Percentiles rank a stretch among this genome's conserved stretches.
These are phyloP conservation scores for Anguilla megastoma DNA, from an alignment of 2,797 vertebrate species.

Conservation along the genomic window DNA sequence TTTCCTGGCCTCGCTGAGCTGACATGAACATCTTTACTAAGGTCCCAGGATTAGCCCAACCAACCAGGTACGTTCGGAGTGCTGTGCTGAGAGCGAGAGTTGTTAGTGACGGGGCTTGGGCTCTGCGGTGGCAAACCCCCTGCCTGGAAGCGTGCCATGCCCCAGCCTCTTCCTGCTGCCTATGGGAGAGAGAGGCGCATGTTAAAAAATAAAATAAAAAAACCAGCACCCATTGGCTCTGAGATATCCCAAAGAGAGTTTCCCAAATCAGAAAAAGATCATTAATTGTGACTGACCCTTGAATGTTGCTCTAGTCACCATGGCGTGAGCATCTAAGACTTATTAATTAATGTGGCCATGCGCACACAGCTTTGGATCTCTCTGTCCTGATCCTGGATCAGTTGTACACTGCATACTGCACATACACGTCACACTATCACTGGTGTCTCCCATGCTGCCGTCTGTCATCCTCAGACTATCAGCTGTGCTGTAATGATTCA, in stretches of 20 bases:
- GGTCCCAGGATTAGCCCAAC: conserved; percentile 74
- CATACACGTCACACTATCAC: background rate
- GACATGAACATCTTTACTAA: conserved; percentile 83
- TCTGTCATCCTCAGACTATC: background rate
- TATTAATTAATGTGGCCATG: background rate
- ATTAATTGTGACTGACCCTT: background rate
- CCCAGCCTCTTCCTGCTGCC: background rate
- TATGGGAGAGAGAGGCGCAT: background rate
- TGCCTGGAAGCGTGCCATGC: background rate
- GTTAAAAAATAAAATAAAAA: background rate
- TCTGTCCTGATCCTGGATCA: conserved; percentile 10
- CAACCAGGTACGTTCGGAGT: conserved; percentile 74
- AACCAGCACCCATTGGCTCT: conserved; percentile 1
- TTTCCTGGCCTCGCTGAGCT: conserved; percentile 66
- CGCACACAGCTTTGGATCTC: background rate
- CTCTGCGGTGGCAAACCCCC: background rate
- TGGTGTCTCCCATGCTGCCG: background rate
- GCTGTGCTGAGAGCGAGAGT: conserved; percentile 28
- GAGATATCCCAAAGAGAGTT: conserved; percentile 14
- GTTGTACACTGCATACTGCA: background rate
- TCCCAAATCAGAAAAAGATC: background rate
- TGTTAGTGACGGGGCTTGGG: background rate
- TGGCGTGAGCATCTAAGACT: background rate
- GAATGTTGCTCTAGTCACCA: background rate
- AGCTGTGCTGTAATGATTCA: background rate